Conservation (phyloP, 2,797 vertebrate genomes). For the Hybognathus amarus region DNA sequence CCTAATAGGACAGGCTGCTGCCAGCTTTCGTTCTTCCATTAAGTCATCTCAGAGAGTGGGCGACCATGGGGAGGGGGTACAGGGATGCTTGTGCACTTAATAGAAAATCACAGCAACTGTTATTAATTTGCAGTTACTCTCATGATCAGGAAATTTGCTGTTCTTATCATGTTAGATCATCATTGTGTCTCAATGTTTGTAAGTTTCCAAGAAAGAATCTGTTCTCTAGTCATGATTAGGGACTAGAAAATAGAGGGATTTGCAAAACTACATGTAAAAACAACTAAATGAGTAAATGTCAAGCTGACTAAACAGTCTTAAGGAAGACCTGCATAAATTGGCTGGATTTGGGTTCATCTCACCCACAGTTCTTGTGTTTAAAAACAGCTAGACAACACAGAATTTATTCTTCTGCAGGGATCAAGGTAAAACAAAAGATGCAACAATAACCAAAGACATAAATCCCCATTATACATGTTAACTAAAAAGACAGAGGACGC, state of each 20-base stretch:
- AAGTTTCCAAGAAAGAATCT: neutral
- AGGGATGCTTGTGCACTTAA: slow-evolving; percentile 24
- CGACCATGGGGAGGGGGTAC: neutral
- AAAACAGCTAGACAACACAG: slow-evolving; percentile 1
- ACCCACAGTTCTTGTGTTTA: neutral
- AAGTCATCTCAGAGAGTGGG: slow-evolving; percentile 25
- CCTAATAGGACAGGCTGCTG: slow-evolving; percentile 21
- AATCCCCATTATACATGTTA: neutral
- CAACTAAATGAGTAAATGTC: neutral
- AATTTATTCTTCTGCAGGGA: neutral
- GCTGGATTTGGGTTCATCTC: neutral
- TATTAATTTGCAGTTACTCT: slow-evolving; percentile 43
- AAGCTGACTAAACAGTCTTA: neutral
- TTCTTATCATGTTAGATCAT: slow-evolving; percentile 35
- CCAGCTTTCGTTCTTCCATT: slow-evolving; percentile 34
- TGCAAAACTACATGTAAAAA: neutral
- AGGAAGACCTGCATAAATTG: neutral
- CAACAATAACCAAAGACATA: neutral
- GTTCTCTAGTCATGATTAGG: neutral
- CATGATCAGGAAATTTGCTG: slow-evolving; percentile 22
- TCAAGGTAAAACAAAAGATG: neutral
- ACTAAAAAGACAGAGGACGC: neutral
- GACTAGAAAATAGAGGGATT: slow-evolving; percentile 21
- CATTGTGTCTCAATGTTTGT: slow-evolving; percentile 24
- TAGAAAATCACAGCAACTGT: slow-evolving; percentile 46